phyloP scores from a whole-genome alignment of 2,113 vertebrate genomes.

The Excalfactoria chinensis region DNA sequence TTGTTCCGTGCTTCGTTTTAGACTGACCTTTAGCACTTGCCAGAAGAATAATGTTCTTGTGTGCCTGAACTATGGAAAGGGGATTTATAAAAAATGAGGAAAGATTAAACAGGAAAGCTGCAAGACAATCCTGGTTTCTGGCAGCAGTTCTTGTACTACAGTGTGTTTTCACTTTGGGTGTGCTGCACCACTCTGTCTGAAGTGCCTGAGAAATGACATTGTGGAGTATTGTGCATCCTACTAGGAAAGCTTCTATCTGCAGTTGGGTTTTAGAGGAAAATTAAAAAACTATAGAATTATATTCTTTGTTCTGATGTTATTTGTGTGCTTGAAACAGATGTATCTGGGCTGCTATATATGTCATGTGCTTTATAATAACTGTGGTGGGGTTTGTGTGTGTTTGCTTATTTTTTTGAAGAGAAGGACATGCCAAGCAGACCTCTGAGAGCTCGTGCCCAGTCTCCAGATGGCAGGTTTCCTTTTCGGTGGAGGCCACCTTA shows the following conservation, averaged over 20 bases:
- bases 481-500: constrained; percentile 84
- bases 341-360: neutral
- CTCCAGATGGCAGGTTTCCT: constrained; percentile 67
- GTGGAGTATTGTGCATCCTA: rapidly evolving
- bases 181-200: neutral
- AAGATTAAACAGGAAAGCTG: neutral
- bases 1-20: neutral
- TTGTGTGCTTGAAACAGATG: neutral
- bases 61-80: neutral
- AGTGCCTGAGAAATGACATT: neutral
- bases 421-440: constrained; percentile 81
- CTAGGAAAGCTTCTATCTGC: neutral
- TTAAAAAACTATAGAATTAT: neutral
- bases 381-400: neutral
- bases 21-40: neutral
- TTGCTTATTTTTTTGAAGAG: constrained; percentile 76
- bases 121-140: constrained; percentile 19
- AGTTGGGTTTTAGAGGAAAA: neutral
- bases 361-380: neutral
- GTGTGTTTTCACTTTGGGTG: constrained; percentile 12
- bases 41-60: neutral
- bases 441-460: constrained; percentile 71
- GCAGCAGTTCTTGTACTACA: neutral
- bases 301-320: neutral
- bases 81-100: neutral